Percentiles rank a stretch among this genome's conserved stretches.
phyloP scores from a whole-genome alignment of 1,140 invertebrate species.

The Paramacrobiotus metropolitanus region DNA sequence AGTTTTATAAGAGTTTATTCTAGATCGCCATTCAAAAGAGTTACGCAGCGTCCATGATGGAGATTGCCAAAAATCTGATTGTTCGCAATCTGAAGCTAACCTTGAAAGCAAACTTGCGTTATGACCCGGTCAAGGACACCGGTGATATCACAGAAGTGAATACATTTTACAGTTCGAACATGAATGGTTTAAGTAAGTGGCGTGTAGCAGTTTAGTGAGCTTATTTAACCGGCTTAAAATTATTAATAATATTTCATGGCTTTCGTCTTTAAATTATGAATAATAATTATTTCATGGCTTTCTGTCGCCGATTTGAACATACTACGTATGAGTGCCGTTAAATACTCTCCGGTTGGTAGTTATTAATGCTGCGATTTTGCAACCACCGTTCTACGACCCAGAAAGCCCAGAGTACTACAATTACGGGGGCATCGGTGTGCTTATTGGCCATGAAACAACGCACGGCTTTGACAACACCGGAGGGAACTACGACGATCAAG shows the following conservation, averaged over 20 bases:
- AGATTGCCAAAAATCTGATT: background rate
- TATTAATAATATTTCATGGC: too few relatives aligned
- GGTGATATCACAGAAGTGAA: background rate
- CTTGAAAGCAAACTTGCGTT: background rate
- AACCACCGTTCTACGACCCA: constrained; percentile 28
- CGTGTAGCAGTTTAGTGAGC: background rate
- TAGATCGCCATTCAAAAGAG: background rate
- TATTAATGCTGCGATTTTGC: constrained; percentile 29
- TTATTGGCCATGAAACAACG: constrained; percentile 36
- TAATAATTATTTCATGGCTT: constrained; percentile 21
- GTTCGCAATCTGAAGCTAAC: background rate
- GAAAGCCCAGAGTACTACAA: constrained; percentile 29
- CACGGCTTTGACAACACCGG: constrained; percentile 26
- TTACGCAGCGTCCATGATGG: background rate
- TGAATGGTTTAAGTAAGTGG: background rate
- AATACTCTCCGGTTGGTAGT: too few relatives aligned
- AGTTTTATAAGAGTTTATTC: background rate
- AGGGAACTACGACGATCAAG: background rate
- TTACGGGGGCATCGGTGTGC: constrained; percentile 34
- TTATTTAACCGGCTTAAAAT: background rate
- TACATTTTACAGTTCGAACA: background rate
- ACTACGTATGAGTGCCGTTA: too few relatives aligned
- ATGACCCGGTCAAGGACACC: background rate
- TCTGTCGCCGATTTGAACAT: too few relatives aligned
- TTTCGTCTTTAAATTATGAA: too few relatives aligned